Base-by-base conservation (phyloP, 2,888 invertebrate species). In the Acanthopleura granulata region DNA sequence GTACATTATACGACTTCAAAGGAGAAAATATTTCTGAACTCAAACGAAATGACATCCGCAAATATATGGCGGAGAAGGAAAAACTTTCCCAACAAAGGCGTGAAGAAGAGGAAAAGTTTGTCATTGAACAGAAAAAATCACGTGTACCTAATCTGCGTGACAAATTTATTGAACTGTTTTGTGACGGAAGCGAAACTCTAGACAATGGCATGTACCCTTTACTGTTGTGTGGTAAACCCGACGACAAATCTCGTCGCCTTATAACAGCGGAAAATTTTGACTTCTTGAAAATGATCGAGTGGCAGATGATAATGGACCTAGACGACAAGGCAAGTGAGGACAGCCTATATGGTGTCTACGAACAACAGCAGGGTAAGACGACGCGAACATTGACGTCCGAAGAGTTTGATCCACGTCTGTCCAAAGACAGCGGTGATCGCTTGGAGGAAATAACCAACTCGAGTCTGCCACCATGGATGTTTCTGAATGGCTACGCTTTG, bases 401-500 rank as follows among this genome's bases (percentile, higher is more conserved):
- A 4, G 57, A 57, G 18, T 57, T 57, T 57, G 57, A 57, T 57
- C 57, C 57, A 1, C 57, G 57, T 22, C 18, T n/a, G n/a, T 57
- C 57, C 18, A 18, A 57, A 57, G 57, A 57, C 18, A 22, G 22
- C n/a, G 12, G 22, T 18, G 57, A 57, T 12, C 57, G 57, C 12
- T 12, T 57, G 3, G 82, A 83, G 29, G 80, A 81, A 71, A 62
- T 82, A 0, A 73, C 74, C 57, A 75, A 71, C 16, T 81, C 83
- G 12, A 61, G 71, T 16, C 73, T 77, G 12, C 79, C 76, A 11
- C 76, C 80, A 22, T 84, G 85, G 84, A 69, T 85, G 16, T 85
- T 85, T 75, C 80, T 80, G 61, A 84, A 85, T 79, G 85, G 85
- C 4, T 82, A 84, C 75, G 78, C 76, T 49, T 62, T 51, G 11